These are phyloP conservation scores for Sibirionetta formosa DNA, from an alignment of 2,797 vertebrate species.

Conservation along the genomic window DNA sequence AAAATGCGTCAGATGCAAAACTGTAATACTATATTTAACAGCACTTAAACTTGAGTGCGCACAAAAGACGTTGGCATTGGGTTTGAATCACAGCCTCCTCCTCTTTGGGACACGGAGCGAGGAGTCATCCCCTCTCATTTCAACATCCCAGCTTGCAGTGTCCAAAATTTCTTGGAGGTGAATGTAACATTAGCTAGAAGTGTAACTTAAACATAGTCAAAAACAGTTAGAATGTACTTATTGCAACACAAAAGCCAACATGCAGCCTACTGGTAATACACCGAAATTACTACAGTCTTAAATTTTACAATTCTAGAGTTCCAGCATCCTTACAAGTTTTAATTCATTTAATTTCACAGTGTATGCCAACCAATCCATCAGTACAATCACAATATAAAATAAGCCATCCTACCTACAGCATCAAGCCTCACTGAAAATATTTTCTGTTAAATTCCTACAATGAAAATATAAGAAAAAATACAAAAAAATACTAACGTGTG, in stretches of 20 bases:
- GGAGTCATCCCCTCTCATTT: neutral
- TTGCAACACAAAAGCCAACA: neutral
- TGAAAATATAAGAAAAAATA: neutral
- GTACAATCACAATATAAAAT: neutral
- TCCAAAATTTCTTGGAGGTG: neutral
- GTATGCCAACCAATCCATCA: neutral
- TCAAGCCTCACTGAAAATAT: neutral
- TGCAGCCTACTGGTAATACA: neutral
- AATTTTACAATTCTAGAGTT: neutral
- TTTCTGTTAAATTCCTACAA: neutral
- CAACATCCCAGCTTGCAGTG: neutral
- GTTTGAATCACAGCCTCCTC: neutral
- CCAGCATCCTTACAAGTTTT: neutral
- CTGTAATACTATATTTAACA: neutral
- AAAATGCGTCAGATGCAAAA: neutral
- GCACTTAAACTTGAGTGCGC: neutral
- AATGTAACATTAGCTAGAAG: neutral
- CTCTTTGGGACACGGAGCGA: neutral
- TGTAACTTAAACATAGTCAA: neutral
- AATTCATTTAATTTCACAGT: neutral
- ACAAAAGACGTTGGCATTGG: neutral
- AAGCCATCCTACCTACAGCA: neutral
- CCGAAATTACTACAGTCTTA: neutral
- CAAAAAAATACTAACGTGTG: slow-evolving; percentile 88
- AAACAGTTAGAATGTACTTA: neutral